Percentiles rank a stretch among this genome's conserved stretches.
These are phyloP conservation scores for Lasiurus borealis DNA, from an alignment of 2,113 vertebrate species.

Conservation along the genomic window DNA sequence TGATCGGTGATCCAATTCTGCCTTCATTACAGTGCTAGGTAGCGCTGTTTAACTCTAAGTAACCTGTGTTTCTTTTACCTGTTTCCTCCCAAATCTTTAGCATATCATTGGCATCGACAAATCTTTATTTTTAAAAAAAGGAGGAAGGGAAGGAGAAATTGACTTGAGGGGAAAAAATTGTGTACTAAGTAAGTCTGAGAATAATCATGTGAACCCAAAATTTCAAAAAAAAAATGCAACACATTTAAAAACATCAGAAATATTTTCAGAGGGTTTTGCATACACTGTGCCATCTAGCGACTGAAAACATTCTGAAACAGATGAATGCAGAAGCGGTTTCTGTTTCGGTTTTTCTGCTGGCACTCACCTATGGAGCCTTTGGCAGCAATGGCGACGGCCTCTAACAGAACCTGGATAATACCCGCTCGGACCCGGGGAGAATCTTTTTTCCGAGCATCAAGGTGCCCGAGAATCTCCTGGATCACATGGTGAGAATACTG, in stretches of 20 bases:
- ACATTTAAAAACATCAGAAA: neutral
- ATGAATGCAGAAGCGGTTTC: fast-evolving
- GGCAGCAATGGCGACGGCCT: conserved; percentile 98
- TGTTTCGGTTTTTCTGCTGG: neutral
- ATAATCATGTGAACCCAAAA: neutral
- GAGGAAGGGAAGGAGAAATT: neutral
- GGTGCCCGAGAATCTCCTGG: conserved; percentile 97
- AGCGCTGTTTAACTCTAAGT: neutral
- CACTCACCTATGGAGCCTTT: conserved; percentile 97
- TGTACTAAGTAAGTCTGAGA: neutral
- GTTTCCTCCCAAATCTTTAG: neutral
- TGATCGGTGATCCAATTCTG: neutral
- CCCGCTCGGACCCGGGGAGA: conserved; percentile 94
- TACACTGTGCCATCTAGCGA: neutral
- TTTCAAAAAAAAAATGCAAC: conserved; percentile 12
- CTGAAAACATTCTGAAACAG: neutral
- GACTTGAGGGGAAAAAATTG: neutral
- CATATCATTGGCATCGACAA: neutral
- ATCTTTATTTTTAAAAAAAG: neutral
- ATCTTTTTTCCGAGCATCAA: conserved; percentile 93
- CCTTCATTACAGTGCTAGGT: neutral
- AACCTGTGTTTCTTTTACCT: neutral
- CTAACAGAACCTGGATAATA: conserved; percentile 97
- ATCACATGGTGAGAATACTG: conserved; percentile 99
- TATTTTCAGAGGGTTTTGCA: neutral